A percentile compares a stretch with the other conserved stretches of the same genome.
phyloP scores from a whole-genome alignment of 2,888 invertebrate genomes.

The Pandemis corylana region DNA sequence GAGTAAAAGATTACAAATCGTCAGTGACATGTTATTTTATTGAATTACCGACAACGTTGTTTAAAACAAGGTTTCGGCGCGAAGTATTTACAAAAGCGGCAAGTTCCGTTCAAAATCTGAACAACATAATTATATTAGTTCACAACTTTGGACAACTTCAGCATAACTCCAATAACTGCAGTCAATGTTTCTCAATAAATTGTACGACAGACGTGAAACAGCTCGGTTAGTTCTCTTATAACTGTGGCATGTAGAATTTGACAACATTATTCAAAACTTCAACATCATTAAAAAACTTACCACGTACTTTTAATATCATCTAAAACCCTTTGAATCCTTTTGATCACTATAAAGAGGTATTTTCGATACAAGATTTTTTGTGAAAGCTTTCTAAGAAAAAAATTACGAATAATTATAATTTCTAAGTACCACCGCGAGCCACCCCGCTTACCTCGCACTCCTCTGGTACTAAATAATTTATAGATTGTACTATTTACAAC shows the following conservation, averaged over 20 bases:
- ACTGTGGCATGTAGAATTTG: slow-evolving; percentile 76
- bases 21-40: slow-evolving; percentile 42
- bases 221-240: slow-evolving; percentile 52
- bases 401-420: slow-evolving; percentile 56
- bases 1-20: slow-evolving; percentile 27
- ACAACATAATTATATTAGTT: slow-evolving; percentile 57
- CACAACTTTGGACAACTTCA: slow-evolving; percentile 68
- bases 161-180: slow-evolving; percentile 55
- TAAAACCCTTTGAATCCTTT: slow-evolving; percentile 81
- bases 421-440: slow-evolving; percentile 59
- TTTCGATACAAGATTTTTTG: slow-evolving; percentile 72
- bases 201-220: slow-evolving; percentile 55
- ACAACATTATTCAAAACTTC: slow-evolving; percentile 73
- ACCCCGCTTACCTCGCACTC: slow-evolving; percentile 38
- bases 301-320: slow-evolving; percentile 71
- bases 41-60: slow-evolving; percentile 47
- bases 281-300: slow-evolving; percentile 81
- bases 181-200: slow-evolving; percentile 46
- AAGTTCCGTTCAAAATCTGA: slow-evolving; percentile 50
- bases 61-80: slow-evolving; percentile 52
- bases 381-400: slow-evolving; percentile 62
- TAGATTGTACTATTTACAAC: slow-evolving; percentile 77
- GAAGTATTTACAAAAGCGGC: slow-evolving; percentile 62
- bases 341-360: slow-evolving; percentile 83
- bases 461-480: slow-evolving; percentile 54